A percentile compares a stretch with the other conserved stretches of the same genome.
Conservation (phyloP, 2,797 vertebrate species). For the Propithecus deckenii region DNA sequence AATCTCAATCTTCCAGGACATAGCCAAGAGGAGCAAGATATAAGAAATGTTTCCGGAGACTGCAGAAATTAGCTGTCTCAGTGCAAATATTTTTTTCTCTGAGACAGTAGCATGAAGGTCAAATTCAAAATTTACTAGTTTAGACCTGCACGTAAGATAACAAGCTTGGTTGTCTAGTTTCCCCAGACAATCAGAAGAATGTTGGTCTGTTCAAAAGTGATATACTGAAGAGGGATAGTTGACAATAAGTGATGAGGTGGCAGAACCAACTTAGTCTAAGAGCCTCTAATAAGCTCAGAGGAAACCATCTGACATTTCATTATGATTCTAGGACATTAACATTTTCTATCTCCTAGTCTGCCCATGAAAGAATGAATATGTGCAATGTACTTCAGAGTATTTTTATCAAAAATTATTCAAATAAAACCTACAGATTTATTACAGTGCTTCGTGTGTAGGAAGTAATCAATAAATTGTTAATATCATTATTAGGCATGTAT, state of each 20-base stretch:
- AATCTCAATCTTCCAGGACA: not conserved
- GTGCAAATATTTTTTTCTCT: not conserved
- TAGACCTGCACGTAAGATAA: not conserved
- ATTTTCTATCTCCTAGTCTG: not conserved
- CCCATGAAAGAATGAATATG: not conserved
- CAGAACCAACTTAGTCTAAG: not conserved
- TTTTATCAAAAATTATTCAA: not conserved
- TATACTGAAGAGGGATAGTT: not conserved
- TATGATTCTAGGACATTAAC: not conserved
- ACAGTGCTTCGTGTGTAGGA: not conserved
- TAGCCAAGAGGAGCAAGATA: not conserved
- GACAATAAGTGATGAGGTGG: not conserved
- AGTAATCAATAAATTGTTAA: not conserved
- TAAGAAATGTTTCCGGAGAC: not conserved
- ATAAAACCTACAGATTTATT: conserved; percentile 12
- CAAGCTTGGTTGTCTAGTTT: not conserved
- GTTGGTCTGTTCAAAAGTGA: not conserved
- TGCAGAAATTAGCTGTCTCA: not conserved
- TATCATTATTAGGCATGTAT: not conserved
- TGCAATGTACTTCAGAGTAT: not conserved
- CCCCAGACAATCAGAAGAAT: not conserved
- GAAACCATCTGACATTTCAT: not conserved
- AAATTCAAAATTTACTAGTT: not conserved
- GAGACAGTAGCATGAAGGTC: not conserved
- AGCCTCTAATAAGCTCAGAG: not conserved